phyloP scores from a whole-genome alignment of 2,888 invertebrate genomes.

The Leptinotarsa rubiginosa region DNA sequence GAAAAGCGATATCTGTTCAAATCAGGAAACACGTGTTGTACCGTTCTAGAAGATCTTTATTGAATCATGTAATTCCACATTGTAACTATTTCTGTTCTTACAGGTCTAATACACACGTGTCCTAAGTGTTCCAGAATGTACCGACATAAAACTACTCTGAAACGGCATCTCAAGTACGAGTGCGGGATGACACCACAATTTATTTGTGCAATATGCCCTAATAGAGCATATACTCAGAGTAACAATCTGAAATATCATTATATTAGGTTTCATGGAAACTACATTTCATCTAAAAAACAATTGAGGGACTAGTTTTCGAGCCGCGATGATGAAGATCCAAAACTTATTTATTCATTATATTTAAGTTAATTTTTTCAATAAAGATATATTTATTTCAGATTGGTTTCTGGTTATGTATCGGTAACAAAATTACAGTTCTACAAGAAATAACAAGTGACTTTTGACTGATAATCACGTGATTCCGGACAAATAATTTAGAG shows the following conservation, averaged over 20 bases:
- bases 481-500: no score
- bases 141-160: slow-evolving; percentile 43
- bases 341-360: no score
- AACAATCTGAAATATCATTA: slow-evolving; percentile 27
- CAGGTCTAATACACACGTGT: slow-evolving; percentile 30
- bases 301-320: not conserved
- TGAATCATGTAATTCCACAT: not conserved
- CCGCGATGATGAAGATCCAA: no score
- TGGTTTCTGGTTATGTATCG: no score
- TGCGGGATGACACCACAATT: slow-evolving; percentile 52
- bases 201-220: slow-evolving; percentile 46
- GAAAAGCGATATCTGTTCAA: no score
- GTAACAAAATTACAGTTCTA: no score
- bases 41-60: no score
- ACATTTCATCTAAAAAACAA: not conserved
- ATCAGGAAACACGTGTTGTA: no score
- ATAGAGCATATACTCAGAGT: slow-evolving; percentile 31
- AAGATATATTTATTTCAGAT: no score
- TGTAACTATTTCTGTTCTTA: not conserved
- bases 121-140: slow-evolving; percentile 44
- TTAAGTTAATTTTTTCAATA: no score
- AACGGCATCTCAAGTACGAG: slow-evolving; percentile 50
- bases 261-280: slow-evolving; percentile 8
- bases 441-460: no score
- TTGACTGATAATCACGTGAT: no score